These are phyloP conservation scores for Pseudeuparius sepicola DNA, from an alignment of 2,888 invertebrate species.

Conservation along the genomic window DNA sequence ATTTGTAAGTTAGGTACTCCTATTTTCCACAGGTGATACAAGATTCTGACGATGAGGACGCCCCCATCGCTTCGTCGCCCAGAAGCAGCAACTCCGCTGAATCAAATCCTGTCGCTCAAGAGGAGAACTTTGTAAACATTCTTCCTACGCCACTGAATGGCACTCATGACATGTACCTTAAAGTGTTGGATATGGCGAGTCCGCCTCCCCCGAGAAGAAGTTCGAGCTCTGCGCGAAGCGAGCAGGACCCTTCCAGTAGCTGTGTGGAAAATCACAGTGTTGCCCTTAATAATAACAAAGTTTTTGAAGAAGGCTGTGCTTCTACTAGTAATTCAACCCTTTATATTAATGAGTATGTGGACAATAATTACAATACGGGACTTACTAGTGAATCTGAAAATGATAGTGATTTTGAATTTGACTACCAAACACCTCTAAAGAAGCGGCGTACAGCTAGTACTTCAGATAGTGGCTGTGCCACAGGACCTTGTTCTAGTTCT, in stretches of 20 bases:
- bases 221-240: too few relatives aligned
- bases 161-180: conserved; percentile 37
- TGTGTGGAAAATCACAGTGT: too few relatives aligned
- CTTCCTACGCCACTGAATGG: conserved; percentile 52
- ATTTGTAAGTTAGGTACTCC: too few relatives aligned
- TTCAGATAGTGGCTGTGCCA: conserved; percentile 36
- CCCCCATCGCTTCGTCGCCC: conserved; percentile 14
- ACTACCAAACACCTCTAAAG: conserved; percentile 33
- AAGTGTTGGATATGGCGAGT: conserved; percentile 31
- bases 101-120: conserved; percentile 22
- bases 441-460: conserved; percentile 30
- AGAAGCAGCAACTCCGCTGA: too few relatives aligned
- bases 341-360: too few relatives aligned
- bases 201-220: too few relatives aligned
- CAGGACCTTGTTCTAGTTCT: conserved; percentile 32
- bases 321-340: too few relatives aligned
- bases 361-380: too few relatives aligned
- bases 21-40: conserved; percentile 34
- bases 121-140: conserved; percentile 44
- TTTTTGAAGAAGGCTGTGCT: too few relatives aligned
- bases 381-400: conserved; percentile 19
- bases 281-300: too few relatives aligned
- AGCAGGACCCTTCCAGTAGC: not conserved
- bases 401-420: conserved; percentile 34
- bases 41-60: conserved; percentile 52